These are phyloP conservation scores for Acanthoscelides obtectus DNA, from an alignment of 2,888 invertebrate species.

Conservation along the genomic window DNA sequence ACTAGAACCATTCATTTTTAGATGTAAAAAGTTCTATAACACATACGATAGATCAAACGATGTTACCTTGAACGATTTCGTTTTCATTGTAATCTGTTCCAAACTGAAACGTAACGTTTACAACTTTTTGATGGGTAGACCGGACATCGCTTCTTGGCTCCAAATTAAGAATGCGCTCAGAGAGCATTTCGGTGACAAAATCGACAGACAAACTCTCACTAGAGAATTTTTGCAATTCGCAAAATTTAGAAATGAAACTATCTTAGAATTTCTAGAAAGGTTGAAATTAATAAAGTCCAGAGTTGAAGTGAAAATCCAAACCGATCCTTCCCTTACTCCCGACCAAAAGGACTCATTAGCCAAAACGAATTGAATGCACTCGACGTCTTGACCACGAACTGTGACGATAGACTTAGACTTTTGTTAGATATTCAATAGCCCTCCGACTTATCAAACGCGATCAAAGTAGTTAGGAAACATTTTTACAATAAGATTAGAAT, in stretches of 20 bases:
- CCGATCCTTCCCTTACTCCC: background rate
- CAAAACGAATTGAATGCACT: too few species aligned
- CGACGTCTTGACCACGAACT: too few species aligned
- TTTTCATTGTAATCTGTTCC: slow-evolving; percentile 4
- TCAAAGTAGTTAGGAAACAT: too few species aligned
- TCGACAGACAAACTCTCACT: background rate
- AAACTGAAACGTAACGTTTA: slow-evolving; percentile 4
- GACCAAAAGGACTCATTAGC: too few species aligned
- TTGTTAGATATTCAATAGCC: too few species aligned
- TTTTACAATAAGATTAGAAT: too few species aligned
- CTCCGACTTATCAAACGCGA: too few species aligned
- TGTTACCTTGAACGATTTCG: slow-evolving; percentile 7
- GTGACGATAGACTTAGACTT: too few species aligned
- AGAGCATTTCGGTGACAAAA: slow-evolving; percentile 30
- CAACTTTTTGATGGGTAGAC: slow-evolving; percentile 5
- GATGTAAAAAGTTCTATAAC: background rate
- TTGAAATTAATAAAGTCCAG: background rate
- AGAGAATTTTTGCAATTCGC: slow-evolving; percentile 2
- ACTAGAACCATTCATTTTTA: background rate
- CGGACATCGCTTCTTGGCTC: slow-evolving; percentile 14
- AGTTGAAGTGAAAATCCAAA: background rate
- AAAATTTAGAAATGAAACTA: background rate
- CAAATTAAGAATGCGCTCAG: slow-evolving; percentile 3
- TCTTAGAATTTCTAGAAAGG: background rate
- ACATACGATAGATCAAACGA: background rate